Percentiles rank a stretch among this genome's conserved stretches.
Conservation (phyloP, 1,140 invertebrate species). For the Brachionus asplanchnoidis region DNA sequence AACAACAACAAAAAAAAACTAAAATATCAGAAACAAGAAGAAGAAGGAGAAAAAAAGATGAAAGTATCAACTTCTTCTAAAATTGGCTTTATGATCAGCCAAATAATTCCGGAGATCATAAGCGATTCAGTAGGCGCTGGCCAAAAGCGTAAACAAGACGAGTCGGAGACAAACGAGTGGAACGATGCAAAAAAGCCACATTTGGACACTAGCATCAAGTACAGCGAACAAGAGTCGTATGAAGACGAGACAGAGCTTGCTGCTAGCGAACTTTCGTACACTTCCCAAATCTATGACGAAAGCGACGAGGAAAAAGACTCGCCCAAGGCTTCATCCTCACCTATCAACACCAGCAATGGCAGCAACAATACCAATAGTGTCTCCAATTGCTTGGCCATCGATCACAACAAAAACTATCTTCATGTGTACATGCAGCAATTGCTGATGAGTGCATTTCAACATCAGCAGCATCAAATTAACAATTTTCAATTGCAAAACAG, state of each 20-base stretch:
- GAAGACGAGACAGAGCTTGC: not conserved
- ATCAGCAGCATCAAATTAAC: constrained; percentile 9
- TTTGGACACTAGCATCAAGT: not conserved
- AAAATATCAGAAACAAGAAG: not conserved
- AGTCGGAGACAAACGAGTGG: not conserved
- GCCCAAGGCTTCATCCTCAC: not conserved
- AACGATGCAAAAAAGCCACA: not conserved
- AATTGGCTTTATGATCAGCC: constrained; percentile 33
- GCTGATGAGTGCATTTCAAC: not conserved
- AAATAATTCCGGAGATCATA: constrained; percentile 36
- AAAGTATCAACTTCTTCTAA: constrained; percentile 30
- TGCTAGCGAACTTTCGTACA: not conserved
- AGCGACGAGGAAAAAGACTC: not conserved
- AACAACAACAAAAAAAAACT: too few species aligned
- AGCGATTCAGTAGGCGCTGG: not conserved
- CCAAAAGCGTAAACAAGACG: not conserved
- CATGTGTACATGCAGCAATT: not conserved
- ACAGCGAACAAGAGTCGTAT: not conserved
- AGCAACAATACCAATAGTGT: not conserved
- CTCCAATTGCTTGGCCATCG: not conserved
- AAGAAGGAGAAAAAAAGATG: not conserved
- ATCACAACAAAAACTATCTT: not conserved
- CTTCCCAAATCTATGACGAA: not conserved
- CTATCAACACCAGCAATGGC: not conserved
- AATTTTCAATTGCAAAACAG: not conserved